phyloP scores from a whole-genome alignment of 2,797 vertebrate genomes.

The Characodon lateralis region DNA sequence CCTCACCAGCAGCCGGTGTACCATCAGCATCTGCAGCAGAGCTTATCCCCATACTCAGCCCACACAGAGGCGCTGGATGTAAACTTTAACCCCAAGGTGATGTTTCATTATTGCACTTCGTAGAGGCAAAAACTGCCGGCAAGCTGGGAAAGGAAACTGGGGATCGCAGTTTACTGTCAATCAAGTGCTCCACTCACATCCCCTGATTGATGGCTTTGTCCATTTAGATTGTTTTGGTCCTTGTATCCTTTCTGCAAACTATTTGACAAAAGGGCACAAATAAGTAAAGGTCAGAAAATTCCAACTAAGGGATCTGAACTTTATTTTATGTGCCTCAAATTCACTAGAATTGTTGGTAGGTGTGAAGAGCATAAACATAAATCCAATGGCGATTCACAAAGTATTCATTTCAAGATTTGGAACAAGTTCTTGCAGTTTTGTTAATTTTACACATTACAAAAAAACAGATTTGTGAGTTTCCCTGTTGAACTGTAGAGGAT shows the following conservation, averaged over 20 bases:
- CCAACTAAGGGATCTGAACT: neutral
- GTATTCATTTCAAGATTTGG: neutral
- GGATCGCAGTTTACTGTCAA: neutral
- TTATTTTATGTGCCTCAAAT: neutral
- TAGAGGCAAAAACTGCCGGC: neutral
- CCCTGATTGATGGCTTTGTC: neutral
- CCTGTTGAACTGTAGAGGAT: neutral
- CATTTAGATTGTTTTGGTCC: neutral
- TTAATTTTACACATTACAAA: neutral
- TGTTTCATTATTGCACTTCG: neutral
- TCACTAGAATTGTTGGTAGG: neutral
- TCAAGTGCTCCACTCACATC: neutral
- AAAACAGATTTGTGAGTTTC: neutral
- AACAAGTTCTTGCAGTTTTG: neutral
- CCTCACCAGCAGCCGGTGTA: slow-evolving; percentile 61
- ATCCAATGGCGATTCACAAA: neutral
- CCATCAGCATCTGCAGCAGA: slow-evolving; percentile 66
- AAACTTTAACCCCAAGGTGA: slow-evolving; percentile 91
- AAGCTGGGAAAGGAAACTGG: neutral
- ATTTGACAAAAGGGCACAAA: neutral
- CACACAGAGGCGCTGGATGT: slow-evolving; percentile 85
- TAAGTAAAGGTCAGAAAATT: neutral
- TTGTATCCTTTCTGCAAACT: neutral
- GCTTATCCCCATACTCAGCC: slow-evolving; percentile 53
- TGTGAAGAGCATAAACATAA: neutral